A percentile compares a stretch with the other conserved stretches of the same genome.
phyloP scores from a whole-genome alignment of 2,113 vertebrate species.

The Entomyzon cyanotis region DNA sequence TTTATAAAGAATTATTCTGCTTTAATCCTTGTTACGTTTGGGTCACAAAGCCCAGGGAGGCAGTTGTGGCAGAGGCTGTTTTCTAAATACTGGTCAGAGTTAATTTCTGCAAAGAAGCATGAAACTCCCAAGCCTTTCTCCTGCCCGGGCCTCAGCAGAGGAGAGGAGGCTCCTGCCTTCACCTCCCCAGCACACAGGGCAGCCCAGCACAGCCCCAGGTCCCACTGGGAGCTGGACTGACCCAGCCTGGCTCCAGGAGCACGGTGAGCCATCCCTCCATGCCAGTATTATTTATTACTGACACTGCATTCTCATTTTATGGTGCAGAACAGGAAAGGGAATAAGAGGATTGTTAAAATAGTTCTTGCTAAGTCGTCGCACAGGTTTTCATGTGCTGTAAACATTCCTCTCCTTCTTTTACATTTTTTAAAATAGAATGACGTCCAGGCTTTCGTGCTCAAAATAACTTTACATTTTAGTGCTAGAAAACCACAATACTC shows the following conservation, averaged over 20 bases:
- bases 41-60: neutral
- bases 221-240: neutral
- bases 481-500: neutral
- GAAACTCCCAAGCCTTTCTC: neutral
- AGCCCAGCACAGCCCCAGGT: neutral
- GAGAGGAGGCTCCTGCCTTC: neutral
- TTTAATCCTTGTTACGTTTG: neutral
- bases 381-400: slow-evolving; percentile 50
- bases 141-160: neutral
- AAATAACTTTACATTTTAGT: slow-evolving; percentile 36
- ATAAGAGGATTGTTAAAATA: slow-evolving; percentile 58
- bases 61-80: neutral
- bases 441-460: neutral
- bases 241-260: neutral
- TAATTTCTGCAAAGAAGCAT: neutral
- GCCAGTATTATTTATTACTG: neutral
- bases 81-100: neutral
- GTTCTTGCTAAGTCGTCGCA: slow-evolving; percentile 44
- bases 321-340: slow-evolving; percentile 17
- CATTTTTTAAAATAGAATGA: neutral
- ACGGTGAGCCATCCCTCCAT: neutral
- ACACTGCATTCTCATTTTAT: neutral
- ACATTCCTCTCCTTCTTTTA: slow-evolving; percentile 29
- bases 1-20: neutral
- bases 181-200: neutral